Percentiles rank a stretch among this genome's conserved stretches.
phyloP scores from a whole-genome alignment of 2,888 invertebrate species.

The Drosophila fungiperda region DNA sequence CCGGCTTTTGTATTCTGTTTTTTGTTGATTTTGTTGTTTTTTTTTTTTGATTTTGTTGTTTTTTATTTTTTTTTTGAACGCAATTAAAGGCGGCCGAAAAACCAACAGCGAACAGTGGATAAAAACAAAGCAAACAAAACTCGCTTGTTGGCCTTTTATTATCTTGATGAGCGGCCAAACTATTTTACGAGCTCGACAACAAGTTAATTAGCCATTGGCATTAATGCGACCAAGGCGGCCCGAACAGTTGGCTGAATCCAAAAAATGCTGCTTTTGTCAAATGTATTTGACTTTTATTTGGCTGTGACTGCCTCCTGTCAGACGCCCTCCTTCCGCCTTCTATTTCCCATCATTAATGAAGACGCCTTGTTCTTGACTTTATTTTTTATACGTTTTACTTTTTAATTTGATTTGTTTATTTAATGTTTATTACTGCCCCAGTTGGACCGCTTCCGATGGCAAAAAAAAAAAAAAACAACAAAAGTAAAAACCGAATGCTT shows the following conservation, averaged over 20 bases:
- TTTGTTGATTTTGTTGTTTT: neutral
- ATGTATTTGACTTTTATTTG: conserved; percentile 55
- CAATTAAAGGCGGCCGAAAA: conserved; percentile 55
- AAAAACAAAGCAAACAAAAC: conserved; percentile 49
- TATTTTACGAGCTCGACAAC: conserved; percentile 80
- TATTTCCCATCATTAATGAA: conserved; percentile 67
- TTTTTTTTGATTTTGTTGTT: neutral
- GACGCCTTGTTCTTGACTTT: conserved; percentile 37
- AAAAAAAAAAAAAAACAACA: neutral
- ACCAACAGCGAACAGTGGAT: conserved; percentile 33
- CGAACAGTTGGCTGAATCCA: conserved; percentile 64
- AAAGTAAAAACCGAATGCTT: conserved; percentile 1
- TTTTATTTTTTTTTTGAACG: conserved; percentile 19
- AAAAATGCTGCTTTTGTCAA: conserved; percentile 72
- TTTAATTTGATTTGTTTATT: conserved; percentile 58
- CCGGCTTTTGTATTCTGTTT: conserved; percentile 10
- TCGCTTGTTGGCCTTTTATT: conserved; percentile 58
- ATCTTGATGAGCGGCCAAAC: conserved; percentile 77
- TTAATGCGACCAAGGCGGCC: conserved; percentile 61
- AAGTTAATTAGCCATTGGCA: conserved; percentile 78
- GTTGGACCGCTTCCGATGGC: conserved; percentile 21
- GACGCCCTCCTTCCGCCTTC: conserved; percentile 8
- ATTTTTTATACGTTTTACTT: conserved; percentile 18
- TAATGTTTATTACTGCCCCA: conserved; percentile 63
- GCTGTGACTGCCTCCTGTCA: conserved; percentile 9